Base-by-base conservation (phyloP, 2,113 vertebrate species). In the Poeciliopsis retropinna region DNA sequence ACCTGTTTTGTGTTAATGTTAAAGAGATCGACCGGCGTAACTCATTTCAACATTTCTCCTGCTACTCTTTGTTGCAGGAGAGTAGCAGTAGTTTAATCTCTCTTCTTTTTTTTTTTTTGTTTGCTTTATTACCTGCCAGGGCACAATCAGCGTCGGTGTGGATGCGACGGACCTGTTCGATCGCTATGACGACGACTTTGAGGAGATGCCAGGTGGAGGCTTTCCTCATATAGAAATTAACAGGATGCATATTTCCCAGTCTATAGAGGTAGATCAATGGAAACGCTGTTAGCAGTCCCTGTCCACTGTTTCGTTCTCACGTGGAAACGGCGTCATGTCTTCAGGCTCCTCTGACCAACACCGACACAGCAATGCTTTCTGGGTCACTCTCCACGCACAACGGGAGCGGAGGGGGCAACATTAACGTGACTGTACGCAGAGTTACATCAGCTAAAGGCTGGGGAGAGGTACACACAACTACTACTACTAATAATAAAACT, bases 161-260 rank as follows among this genome's bases (percentile, higher is more conserved):
- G 97, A 99, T 65, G 97, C 97, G 73, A 99, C 98, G 0, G 97
- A 99, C 93, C 95, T 99, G 67, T 99, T 99, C 72, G 98, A 99
- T 85, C 96, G 95, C 19, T 99, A 98, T 0, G 97, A 99, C 0
- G 97, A 99, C 64, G 98, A 99, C 14, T 98, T 97, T 6, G 98
- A 99, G 87, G 97, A 98, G 30, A 92, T 95, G 70, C 95, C 97
- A 0, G 96, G 95, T 63, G 96, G 96, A 78, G 94, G 95, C 68
- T 96, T 99, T 76, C 97, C 97, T 5, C 97, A 97, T 80, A 95
- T 99, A 28, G 97, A 99, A 92, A 99, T 99, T 67, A 98, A 97
- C 94, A 97, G 95, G 86, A 99, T 99, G 98, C 96, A 98, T 93
- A 99, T 99, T 82, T 99, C 98, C 7, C 98, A 99, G 91, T 99